phyloP scores from a whole-genome alignment of 1,140 invertebrate genomes.

The Archivesica marissinica region DNA sequence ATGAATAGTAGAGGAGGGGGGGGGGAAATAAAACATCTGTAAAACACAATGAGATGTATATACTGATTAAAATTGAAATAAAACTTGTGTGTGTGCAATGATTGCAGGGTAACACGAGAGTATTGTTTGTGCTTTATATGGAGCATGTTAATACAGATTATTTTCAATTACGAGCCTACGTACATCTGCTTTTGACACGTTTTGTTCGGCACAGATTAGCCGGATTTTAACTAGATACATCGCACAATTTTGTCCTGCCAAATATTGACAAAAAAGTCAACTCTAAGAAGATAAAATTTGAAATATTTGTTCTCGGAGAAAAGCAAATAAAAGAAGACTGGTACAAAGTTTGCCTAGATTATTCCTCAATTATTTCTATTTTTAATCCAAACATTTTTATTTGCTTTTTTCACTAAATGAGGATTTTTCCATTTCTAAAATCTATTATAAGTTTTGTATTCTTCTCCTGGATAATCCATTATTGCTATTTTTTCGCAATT shows the following conservation, averaged over 20 bases:
- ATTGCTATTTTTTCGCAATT: not conserved
- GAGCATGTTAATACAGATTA: constrained; percentile 1
- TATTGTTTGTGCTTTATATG: not conserved
- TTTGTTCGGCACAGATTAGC: constrained; percentile 21
- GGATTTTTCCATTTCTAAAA: too few species aligned
- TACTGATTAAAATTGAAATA: too few species aligned
- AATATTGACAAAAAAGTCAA: constrained; percentile 60
- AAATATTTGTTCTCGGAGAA: constrained; percentile 45
- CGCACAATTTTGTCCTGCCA: constrained; percentile 21
- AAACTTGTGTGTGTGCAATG: too few species aligned
- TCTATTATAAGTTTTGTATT: too few species aligned
- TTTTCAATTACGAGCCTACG: not conserved
- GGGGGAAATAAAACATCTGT: too few species aligned
- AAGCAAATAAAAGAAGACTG: constrained; percentile 34
- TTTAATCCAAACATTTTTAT: constrained; percentile 41
- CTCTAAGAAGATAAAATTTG: constrained; percentile 33
- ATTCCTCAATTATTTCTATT: constrained; percentile 12
- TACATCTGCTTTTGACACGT: constrained; percentile 32
- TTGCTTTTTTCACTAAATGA: constrained; percentile 38
- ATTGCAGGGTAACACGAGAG: too few species aligned
- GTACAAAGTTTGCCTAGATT: not conserved
- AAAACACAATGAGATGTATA: too few species aligned
- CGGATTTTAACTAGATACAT: constrained; percentile 44
- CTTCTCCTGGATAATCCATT: too few species aligned
- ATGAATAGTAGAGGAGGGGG: too few species aligned